Base-by-base conservation (phyloP, 2,113 vertebrate species). In the Poeciliopsis retropinna region DNA sequence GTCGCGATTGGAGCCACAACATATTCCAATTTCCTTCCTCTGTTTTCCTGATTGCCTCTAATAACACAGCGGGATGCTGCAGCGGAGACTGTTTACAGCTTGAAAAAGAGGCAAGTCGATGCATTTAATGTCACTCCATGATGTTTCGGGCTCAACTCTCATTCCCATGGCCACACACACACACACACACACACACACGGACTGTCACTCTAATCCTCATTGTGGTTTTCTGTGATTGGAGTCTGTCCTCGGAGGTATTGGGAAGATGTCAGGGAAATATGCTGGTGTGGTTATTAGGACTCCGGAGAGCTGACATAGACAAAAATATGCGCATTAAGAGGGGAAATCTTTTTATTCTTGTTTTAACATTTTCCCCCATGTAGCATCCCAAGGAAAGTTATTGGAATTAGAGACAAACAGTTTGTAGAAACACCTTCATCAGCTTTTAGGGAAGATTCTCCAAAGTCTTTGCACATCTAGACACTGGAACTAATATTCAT, bases 1-100 rank as follows among this genome's bases (percentile, higher is more conserved):
- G 79, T 79, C 73, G 88, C 80, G 88, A 90, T 91, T 90, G 85
- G 84, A 85, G 69, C 89, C 80, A 31, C 71, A 29, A 75, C 60
- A 15, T 77, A 73, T 85, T 85, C 60, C 82, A 31, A 80, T 87
- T 85, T 85, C 82, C 79, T 72, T 72, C 75, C 84, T 75, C 70
- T 67, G 80, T 83, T 72, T 85, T 85, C 70, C 67, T 31, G 70
- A 60, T 71, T 60, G 78, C 54, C 54, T 85, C 86, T 87, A 88
- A 88, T 90, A 88, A 86, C 80, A 67, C 32, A 13, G 67, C 3
- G 62, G 64, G 82, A 83, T 78, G 78, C 74, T 66, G 80, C 51
- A 81, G 83, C 76, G 77, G 70, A 57, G 74, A 84, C 79, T 77
- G 81, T 72, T 87, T 76, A 82, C 83, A 82, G 67, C 28, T 64